phyloP scores from a whole-genome alignment of 2,797 vertebrate species.

The Danio choprae region DNA sequence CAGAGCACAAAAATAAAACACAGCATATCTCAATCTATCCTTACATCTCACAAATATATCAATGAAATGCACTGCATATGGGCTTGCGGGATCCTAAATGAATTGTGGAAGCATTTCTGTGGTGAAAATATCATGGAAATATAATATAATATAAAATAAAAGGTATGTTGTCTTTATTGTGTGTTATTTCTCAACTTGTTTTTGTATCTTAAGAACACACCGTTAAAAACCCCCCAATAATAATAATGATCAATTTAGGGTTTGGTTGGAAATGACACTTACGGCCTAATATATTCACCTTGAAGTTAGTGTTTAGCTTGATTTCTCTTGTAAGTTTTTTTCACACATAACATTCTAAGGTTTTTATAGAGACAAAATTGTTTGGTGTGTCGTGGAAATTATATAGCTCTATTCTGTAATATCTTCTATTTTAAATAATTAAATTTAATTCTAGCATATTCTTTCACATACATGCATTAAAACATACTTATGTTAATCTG shows the following conservation, averaged over 20 bases:
- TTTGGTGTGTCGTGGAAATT: not conserved
- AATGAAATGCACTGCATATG: not conserved
- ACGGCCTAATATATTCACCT: no score
- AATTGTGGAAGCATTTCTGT: not conserved
- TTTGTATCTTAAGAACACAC: not conserved
- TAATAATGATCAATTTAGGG: not conserved
- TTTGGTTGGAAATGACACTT: not conserved
- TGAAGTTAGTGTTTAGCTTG: not conserved
- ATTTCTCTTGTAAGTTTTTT: no score
- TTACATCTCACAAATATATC: constrained; percentile 3
- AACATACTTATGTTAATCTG: no score
- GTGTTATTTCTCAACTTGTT: not conserved
- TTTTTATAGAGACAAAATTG: not conserved
- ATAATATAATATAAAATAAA: no score
- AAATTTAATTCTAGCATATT: no score
- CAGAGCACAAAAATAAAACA: constrained; percentile 34
- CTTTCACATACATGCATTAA: no score
- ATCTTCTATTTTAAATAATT: no score
- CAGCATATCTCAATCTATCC: constrained; percentile 1
- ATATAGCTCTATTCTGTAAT: not conserved
- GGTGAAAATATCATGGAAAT: not conserved
- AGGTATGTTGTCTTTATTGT: not conserved
- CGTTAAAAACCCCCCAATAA: no score
- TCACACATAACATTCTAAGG: not conserved
- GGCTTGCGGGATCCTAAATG: not conserved